Conservation (phyloP, 1,140 invertebrate genomes). For the Nephila pilipes region DNA sequence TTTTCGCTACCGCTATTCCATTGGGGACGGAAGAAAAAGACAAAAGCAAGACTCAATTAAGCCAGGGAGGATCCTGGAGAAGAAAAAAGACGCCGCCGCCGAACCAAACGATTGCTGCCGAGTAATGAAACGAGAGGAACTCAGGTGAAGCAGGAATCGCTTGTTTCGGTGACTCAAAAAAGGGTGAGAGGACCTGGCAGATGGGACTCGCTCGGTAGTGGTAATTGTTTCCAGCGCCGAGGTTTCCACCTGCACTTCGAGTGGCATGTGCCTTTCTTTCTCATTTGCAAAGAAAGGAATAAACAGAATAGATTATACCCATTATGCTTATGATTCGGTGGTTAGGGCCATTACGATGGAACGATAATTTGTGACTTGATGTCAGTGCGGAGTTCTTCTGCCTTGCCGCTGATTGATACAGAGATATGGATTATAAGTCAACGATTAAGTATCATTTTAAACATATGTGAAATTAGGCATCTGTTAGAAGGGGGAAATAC, state of each 20-base stretch:
- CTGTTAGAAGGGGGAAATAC: too few species aligned
- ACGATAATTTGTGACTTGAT: too few species aligned
- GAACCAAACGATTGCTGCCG: neutral
- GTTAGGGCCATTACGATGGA: too few species aligned
- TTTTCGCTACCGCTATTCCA: neutral
- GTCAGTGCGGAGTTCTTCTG: too few species aligned
- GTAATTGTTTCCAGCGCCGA: neutral
- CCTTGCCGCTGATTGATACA: too few species aligned
- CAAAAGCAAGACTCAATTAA: neutral
- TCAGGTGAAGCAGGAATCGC: conserved; percentile 12
- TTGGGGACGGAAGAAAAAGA: neutral
- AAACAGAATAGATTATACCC: too few species aligned
- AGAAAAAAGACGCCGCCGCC: neutral
- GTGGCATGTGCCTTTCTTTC: neutral
- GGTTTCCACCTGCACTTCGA: neutral
- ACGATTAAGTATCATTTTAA: too few species aligned
- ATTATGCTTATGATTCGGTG: too few species aligned
- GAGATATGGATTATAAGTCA: too few species aligned
- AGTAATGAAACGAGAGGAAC: neutral
- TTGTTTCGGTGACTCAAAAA: neutral
- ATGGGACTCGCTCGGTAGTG: neutral
- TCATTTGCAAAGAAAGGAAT: too few species aligned
- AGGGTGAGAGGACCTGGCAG: neutral
- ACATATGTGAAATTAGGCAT: too few species aligned
- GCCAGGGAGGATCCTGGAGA: neutral